phyloP scores from a whole-genome alignment of 2,797 vertebrate genomes.

The Scolopax bukidnonensis region DNA sequence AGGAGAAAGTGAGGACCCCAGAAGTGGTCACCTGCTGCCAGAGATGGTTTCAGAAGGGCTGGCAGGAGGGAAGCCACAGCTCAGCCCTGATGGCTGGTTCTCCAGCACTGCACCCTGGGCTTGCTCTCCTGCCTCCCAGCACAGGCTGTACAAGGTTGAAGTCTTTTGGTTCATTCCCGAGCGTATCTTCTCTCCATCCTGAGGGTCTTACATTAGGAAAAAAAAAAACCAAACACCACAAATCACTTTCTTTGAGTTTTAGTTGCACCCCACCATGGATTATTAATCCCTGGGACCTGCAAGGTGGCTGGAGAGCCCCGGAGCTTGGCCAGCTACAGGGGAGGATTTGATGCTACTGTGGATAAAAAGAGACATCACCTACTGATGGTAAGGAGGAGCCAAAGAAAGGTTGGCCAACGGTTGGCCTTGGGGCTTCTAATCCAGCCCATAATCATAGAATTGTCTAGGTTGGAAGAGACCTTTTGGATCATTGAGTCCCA shows the following conservation, averaged over 20 bases:
- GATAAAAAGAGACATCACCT: not conserved
- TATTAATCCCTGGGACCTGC: not conserved
- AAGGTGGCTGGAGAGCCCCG: not conserved
- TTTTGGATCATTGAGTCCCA: not conserved
- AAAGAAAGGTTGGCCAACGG: accelerated
- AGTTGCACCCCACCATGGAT: accelerated
- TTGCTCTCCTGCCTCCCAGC: not conserved
- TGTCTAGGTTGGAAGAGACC: not conserved
- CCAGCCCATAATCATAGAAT: not conserved
- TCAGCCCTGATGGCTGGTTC: not conserved
- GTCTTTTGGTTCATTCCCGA: not conserved
- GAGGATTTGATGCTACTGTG: not conserved
- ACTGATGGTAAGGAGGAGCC: not conserved
- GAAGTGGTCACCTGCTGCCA: not conserved
- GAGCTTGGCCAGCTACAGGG: not conserved
- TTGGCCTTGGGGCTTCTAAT: not conserved
- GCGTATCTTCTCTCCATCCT: not conserved
- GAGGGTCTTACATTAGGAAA: not conserved
- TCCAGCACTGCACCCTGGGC: accelerated
- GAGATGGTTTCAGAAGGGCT: not conserved
- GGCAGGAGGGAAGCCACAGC: not conserved
- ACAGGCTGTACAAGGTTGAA: not conserved
- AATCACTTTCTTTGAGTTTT: not conserved
- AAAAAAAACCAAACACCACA: not conserved
- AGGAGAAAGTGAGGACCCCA: not conserved